Base-by-base conservation (phyloP, 2,113 vertebrate species). In the Rhineura floridana region DNA sequence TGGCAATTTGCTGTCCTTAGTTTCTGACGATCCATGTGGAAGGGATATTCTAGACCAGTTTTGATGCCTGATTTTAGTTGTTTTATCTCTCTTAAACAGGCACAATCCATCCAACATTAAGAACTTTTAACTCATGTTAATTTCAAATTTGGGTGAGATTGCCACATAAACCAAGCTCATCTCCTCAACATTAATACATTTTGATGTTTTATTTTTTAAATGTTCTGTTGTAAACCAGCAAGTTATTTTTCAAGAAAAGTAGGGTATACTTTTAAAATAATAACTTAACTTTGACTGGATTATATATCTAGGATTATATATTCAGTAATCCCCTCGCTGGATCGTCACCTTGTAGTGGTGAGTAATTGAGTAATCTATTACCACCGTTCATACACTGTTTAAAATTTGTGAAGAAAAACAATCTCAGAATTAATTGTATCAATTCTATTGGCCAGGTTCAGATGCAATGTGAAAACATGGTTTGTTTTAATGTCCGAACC, bases 11-110 rank as follows among this genome's bases (percentile, higher is more conserved):
- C 28, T 6, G 39, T 80, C 0, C 83, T 62, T 90, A n/a, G 2
- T 62, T 90, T 91, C 42, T 70, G 36, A 0, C 62, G 33, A 55
- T 85, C 82, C 75, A 17, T 10, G 82, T 62, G 30, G 73, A 92
- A 79, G 4, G 81, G 84, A 1, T 55, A 25, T 44, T 92, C 84
- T 84, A 88, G 65, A 36, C 0, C 10, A 39, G 1, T 50, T 93
- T 81, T 81, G 42, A 88, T 73, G 1, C 0, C 59, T 84, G 78
- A 2, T 9, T 33, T 30, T 78, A 33, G 48, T 33, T 33, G 25
- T 59, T 59, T 33, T 78, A 78, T 50, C n/a, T n/a, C 76, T 17
- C n/a, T 12, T 19, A 59, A 48, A 78, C n/a, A 11, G 21, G 25
- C 52, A 19, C n/a, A 72, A 55, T 30, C 67, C 48, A 83, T 23